Evolutionary conservation across 2,888 invertebrate genomes (phyloP).

Genomic region (Macropis europaea): DNA sequence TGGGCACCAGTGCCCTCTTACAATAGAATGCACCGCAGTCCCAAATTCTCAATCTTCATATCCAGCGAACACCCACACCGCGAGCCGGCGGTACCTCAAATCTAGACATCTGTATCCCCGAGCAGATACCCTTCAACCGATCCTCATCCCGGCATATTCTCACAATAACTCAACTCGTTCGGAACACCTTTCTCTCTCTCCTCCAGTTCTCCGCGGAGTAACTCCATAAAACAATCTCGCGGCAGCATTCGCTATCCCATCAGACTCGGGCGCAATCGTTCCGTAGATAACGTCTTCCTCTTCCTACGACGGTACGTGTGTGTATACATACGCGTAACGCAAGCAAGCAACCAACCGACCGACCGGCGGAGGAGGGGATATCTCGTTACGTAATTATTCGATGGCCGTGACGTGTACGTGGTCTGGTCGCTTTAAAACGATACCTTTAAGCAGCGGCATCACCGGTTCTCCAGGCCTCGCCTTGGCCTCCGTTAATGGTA

Average conservation of each 20-base stretch:
- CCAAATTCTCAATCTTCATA: no score
- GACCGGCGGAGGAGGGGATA: conserved; percentile 7
- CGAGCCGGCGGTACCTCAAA: no score
- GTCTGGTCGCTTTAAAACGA: conserved; percentile 47
- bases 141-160: no score
- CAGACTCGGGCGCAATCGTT: conserved; percentile 13
- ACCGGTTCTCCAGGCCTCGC: conserved; percentile 29
- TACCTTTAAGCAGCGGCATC: conserved; percentile 49
- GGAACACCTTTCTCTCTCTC: no score
- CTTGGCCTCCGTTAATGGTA: conserved; percentile 72
- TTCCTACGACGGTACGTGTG: not conserved
- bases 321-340: not conserved
- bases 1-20: no score
- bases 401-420: conserved; percentile 42
- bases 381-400: conserved; percentile 64
- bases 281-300: conserved; percentile 12
- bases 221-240: not conserved
- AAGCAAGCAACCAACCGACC: no score
- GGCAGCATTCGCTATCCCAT: not conserved
- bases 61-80: no score
- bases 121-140: no score
- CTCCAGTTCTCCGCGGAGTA: no score
- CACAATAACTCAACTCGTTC: no score
- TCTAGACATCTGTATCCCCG: no score
- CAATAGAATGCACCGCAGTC: no score